Conservation (phyloP, 2,113 vertebrate genomes). For the Choloepus hoffmanni region DNA sequence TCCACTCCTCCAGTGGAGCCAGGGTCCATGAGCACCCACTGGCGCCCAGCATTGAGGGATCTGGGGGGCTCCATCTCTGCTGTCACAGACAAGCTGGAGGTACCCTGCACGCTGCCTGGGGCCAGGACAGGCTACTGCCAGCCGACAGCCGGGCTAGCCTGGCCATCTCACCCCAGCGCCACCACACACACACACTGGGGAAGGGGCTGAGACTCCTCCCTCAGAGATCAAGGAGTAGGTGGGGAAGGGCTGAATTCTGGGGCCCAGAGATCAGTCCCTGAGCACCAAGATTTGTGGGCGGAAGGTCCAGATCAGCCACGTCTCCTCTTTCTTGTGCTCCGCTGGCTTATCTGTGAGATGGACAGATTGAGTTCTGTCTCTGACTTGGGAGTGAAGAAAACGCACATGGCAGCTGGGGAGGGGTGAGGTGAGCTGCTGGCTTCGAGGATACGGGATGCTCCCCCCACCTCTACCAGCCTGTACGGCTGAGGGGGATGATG, state of each 20-base stretch:
- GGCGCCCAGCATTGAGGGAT: neutral
- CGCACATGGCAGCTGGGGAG: neutral
- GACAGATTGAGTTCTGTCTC: neutral
- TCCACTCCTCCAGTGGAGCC: neutral
- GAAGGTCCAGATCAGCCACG: neutral
- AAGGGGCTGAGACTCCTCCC: neutral
- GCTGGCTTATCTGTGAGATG: neutral
- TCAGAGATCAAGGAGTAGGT: neutral
- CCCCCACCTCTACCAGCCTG: neutral
- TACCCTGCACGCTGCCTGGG: neutral
- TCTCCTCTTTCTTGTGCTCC: neutral
- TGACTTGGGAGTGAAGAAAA: neutral
- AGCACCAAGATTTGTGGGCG: neutral
- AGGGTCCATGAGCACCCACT: neutral
- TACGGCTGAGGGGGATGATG: neutral
- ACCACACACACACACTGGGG: fast-evolving
- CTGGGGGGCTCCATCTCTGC: neutral
- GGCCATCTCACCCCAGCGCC: neutral
- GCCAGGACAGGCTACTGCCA: neutral
- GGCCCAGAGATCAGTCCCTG: neutral
- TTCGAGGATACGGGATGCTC: neutral
- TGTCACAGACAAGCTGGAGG: neutral
- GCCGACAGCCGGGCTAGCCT: neutral
- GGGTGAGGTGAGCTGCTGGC: neutral
- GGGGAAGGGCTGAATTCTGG: neutral